Evolutionary conservation across 2,888 invertebrate species (phyloP), one percentile per base, ranked within the genome.

Genomic region (Luffia ferchaultella): DNA sequence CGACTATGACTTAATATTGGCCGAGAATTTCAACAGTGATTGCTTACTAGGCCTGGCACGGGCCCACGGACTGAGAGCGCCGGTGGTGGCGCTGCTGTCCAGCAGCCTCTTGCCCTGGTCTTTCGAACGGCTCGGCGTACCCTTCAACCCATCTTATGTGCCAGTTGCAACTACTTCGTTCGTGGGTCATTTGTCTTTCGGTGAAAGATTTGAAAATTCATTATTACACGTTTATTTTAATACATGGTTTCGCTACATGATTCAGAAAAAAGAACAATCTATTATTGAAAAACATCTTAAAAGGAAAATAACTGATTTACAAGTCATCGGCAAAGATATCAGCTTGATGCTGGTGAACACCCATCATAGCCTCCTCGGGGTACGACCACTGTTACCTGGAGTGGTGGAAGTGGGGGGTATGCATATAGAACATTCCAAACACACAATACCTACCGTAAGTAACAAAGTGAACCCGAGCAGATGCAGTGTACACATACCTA

Each of bases 401-500:
- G 67, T 89, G 0, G 72, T 91, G 9, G 90, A 89, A 71, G 82
- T 89, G 12, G 89, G 88, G 7, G 90, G 89, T 1, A 78, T 89
- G 66, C 88, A 89, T 60, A 70, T 89, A 44, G 72, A 72, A 30
- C 64, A 69, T 1, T 60, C 60, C 1, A 65, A 57, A 9, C 73
- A 79, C 44, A 58, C 73, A 2, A 64, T 90, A 55, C 85, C 88
- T 0, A 50, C 64, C 48, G 85, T 84, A 60, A 71, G 74, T 73
- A 49, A 12, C 30, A 30, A 30, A 30, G 30, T 30, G n/a, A n/a
- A n/a, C n/a, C n/a, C n/a, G n/a, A n/a, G n/a, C n/a, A n/a, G n/a
- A n/a, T n/a, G n/a, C n/a, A n/a, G n/a, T n/a, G n/a, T n/a, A n/a
- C n/a, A n/a, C n/a, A n/a, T n/a, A n/a, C n/a, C n/a, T n/a, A n/a